Percentiles rank a stretch among this genome's conserved stretches.
These are phyloP conservation scores for Andrena hattorfiana DNA, from an alignment of 2,888 invertebrate species.

Conservation along the genomic window DNA sequence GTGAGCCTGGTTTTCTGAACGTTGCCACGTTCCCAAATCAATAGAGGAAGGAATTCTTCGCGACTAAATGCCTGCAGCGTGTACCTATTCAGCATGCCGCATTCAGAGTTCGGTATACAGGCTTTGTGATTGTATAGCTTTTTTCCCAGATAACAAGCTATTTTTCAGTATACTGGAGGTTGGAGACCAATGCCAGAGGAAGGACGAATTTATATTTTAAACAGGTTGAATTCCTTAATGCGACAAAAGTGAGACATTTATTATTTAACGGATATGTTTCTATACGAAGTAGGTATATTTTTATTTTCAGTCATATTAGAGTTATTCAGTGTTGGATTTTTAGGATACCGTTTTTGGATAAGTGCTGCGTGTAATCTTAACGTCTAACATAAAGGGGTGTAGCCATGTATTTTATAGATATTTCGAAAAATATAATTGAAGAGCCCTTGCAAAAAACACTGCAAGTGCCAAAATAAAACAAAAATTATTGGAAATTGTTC, in stretches of 20 bases:
- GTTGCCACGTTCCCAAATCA: slow-evolving; percentile 75
- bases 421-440: too few species aligned
- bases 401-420: too few species aligned
- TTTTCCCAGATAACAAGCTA: background rate
- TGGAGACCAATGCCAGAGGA: too few species aligned
- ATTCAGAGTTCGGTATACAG: background rate
- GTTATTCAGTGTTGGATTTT: too few species aligned
- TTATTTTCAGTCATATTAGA: background rate
- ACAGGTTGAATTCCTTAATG: background rate
- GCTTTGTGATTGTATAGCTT: too few species aligned
- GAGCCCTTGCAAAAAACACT: too few species aligned
- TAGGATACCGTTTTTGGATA: too few species aligned
- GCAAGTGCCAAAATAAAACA: too few species aligned
- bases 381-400: too few species aligned
- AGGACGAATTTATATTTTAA: background rate
- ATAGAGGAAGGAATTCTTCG: slow-evolving; percentile 53
- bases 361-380: too few species aligned
- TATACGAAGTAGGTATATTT: background rate
- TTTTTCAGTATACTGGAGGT: background rate
- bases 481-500: too few species aligned
- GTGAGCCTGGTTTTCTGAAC: slow-evolving; percentile 53
- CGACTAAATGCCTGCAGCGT: slow-evolving; percentile 37
- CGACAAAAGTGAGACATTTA: background rate
- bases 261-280: too few species aligned
- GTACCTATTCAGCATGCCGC: background rate